Evolutionary conservation across 2,113 vertebrate species (phyloP), one percentile per base, ranked within the genome.

Genomic region (Gymnorhina tibicen): DNA sequence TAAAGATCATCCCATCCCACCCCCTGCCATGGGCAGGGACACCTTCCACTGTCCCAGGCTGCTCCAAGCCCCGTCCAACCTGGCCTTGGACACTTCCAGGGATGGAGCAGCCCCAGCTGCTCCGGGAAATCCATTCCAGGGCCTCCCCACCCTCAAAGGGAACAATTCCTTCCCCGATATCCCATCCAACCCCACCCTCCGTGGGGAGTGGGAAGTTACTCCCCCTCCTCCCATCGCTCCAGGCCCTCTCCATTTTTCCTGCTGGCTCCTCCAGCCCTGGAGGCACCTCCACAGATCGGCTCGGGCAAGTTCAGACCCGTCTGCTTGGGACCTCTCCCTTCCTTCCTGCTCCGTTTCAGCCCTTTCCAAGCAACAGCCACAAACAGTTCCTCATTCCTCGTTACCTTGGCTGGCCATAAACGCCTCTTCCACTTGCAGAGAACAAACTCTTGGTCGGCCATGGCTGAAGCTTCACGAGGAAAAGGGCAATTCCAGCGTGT

Each of bases 351-450:
- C 32, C 0, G 0, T 10, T 53, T 17, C 60, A 37, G 1, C 33
- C 30, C 9, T 23, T 67, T 13, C 47, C 44, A 84, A 49, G 53
- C 14, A 7, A 6, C 0, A 37, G 0, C 5, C 62, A 9, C 5
- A 60, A 89, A 39, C 32, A 59, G 44, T 52, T 63, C 89, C 80
- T 72, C 59, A 9, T 59, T 63, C 52, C 37, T 50, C 28, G 3
- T 96, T 74, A 98, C 98, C 98, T 98, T 98, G 30, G 98, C 98
- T 13, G 98, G 98, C 98, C 98, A 98, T 4, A 97, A 66, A 16
- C 97, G 98, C 46, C 91, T 68, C 78, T 89, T 95, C 98, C 98
- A 98, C 27, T 12, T 80, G 97, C 98, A 98, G 2, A 98, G 95
- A 55, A 98, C 28, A 3, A 97, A 97, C 19, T 97, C 73, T 27